Conservation (phyloP, 2,888 invertebrate genomes). For the Agriotes lineatus region DNA sequence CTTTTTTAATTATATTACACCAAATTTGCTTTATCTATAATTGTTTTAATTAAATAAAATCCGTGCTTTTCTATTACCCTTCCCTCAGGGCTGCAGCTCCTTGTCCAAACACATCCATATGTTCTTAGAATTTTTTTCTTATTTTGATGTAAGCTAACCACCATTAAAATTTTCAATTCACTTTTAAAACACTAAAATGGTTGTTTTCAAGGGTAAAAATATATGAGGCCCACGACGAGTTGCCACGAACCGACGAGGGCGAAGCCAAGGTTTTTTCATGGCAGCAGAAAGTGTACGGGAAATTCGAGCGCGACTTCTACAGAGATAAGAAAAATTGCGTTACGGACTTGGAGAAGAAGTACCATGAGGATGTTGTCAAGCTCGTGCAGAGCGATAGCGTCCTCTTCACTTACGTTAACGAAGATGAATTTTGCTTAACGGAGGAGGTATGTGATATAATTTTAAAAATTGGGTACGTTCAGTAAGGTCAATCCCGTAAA, state of each 20-base stretch:
- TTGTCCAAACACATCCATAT: not conserved
- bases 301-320: slow-evolving; percentile 72
- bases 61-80: no score
- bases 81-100: no score
- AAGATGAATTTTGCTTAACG: slow-evolving; percentile 5
- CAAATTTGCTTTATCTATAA: no score
- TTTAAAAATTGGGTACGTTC: not conserved
- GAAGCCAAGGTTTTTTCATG: slow-evolving; percentile 70
- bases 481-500: no score
- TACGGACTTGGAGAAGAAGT: slow-evolving; percentile 72
- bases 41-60: no score
- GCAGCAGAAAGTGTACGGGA: slow-evolving; percentile 81
- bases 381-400: slow-evolving; percentile 61
- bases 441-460: not conserved
- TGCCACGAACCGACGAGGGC: slow-evolving; percentile 37
- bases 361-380: slow-evolving; percentile 65
- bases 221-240: slow-evolving; percentile 39
- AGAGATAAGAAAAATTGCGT: slow-evolving; percentile 73
- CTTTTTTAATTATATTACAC: no score
- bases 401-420: slow-evolving; percentile 72
- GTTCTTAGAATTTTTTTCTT: no score
- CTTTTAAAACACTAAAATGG: not conserved
- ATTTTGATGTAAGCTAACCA: no score
- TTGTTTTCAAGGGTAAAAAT: slow-evolving; percentile 41
- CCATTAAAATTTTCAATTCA: not conserved